Percentiles rank a stretch among this genome's conserved stretches.
Conservation (phyloP, 2,113 vertebrate genomes). For the Gambusia affinis region DNA sequence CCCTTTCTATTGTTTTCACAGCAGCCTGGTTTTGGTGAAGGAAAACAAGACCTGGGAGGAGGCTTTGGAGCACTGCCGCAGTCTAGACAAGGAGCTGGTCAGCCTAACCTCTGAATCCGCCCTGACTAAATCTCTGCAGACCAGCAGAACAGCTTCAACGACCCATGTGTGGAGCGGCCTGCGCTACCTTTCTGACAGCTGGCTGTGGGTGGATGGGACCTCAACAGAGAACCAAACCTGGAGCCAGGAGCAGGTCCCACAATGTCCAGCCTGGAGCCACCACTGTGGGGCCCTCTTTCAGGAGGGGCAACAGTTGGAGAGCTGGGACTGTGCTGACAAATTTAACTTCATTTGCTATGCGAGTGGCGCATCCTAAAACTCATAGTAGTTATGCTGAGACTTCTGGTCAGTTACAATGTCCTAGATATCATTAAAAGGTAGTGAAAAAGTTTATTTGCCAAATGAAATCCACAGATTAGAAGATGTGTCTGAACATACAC, state of each 20-base stretch:
- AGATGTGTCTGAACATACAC: background rate
- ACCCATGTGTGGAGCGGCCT: constrained; percentile 49
- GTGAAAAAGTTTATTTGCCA: background rate
- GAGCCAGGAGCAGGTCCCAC: background rate
- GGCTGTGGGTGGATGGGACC: constrained; percentile 46
- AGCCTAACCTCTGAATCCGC: constrained; percentile 7
- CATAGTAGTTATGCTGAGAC: background rate
- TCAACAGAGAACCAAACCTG: background rate
- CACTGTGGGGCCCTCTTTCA: constrained; percentile 54
- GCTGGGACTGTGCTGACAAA: constrained; percentile 53
- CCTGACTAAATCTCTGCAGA: background rate
- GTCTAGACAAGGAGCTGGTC: constrained; percentile 27
- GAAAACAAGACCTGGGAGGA: constrained; percentile 56
- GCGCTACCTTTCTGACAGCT: constrained; percentile 43
- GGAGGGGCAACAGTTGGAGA: background rate
- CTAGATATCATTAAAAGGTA: background rate
- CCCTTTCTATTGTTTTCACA: background rate
- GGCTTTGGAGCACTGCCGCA: constrained; percentile 33
- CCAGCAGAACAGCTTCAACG: background rate
- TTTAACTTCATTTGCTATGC: constrained; percentile 58
- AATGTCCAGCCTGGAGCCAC: constrained; percentile 31
- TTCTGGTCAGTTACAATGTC: background rate
- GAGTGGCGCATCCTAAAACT: background rate
- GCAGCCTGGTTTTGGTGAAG: constrained; percentile 17
- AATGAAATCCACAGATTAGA: background rate